A percentile compares a stretch with the other conserved stretches of the same genome.
Evolutionary conservation across 64 coral and sea anemone species (phyloP).

Genomic region (Platygyra sinensis): DNA sequence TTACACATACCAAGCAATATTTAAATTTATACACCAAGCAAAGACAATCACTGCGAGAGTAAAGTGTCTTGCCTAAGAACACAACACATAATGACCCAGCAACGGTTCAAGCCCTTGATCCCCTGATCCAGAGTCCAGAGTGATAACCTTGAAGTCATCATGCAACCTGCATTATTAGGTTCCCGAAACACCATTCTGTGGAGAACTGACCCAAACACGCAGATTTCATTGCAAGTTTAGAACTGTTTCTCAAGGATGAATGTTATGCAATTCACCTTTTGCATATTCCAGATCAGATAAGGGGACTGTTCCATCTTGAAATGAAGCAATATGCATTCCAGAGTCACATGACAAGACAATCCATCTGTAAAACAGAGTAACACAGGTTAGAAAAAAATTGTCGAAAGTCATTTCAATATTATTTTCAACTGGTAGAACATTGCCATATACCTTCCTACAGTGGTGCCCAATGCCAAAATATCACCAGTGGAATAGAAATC

Average conservation of each 20-base stretch:
- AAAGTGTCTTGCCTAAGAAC: no score
- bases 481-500: slow-evolving; percentile 71
- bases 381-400: no score
- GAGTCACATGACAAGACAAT: slow-evolving; percentile 74
- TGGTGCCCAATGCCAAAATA: slow-evolving; percentile 69
- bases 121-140: no score
- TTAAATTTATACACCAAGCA: no score
- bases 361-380: slow-evolving; percentile 45
- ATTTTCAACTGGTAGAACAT: not conserved
- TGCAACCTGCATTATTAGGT: no score
- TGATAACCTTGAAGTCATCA: no score
- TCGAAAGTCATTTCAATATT: not conserved
- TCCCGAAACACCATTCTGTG: no score
- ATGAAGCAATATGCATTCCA: slow-evolving; percentile 78
- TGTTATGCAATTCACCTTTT: slow-evolving; percentile 38
- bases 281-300: slow-evolving; percentile 89
- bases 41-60: no score
- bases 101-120: no score
- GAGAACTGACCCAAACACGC: not conserved
- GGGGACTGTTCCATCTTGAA: slow-evolving; percentile 75
- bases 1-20: no score
- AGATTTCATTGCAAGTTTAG: no score
- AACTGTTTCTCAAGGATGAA: not conserved
- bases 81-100: no score
- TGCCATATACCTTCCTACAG: slow-evolving; percentile 60